phyloP scores from a whole-genome alignment of 2,797 vertebrate species.

The Lepus townsendii region DNA sequence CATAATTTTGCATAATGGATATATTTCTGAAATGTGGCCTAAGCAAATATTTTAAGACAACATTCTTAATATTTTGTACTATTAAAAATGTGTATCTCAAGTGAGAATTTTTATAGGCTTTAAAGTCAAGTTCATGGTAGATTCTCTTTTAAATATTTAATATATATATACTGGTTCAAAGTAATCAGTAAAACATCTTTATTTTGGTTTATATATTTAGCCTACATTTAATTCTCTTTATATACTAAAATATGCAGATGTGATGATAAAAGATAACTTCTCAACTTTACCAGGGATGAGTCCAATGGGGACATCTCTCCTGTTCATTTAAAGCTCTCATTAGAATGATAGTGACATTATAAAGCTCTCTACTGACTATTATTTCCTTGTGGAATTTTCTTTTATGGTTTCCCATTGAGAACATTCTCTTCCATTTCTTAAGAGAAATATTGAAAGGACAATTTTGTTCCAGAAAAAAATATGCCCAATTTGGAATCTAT shows the following conservation, averaged over 20 bases:
- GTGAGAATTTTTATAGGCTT: background rate
- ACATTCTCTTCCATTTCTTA: conserved; percentile 33
- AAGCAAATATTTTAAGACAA: background rate
- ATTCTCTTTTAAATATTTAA: background rate
- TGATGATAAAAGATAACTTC: conserved; percentile 52
- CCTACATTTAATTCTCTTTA: conserved; percentile 10
- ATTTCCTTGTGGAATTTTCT: conserved; percentile 25
- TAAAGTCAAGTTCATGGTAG: background rate
- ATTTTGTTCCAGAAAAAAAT: conserved; percentile 1
- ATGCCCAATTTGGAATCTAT: background rate
- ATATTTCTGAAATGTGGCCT: background rate
- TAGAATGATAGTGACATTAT: conserved; percentile 59
- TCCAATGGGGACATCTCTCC: conserved; percentile 2
- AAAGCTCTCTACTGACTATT: conserved; percentile 37
- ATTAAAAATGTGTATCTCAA: background rate
- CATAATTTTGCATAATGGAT: background rate
- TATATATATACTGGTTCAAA: background rate
- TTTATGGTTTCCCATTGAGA: conserved; percentile 47
- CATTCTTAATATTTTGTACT: conserved; percentile 13
- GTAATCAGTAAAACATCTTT: conserved; percentile 46
- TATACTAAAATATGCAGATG: conserved; percentile 44
- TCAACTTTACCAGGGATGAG: conserved; percentile 47
- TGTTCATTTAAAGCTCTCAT: conserved; percentile 23
- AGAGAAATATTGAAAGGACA: conserved; percentile 10
- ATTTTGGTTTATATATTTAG: conserved; percentile 42